Conservation (phyloP, 2,888 invertebrate genomes). For the Hypomecis punctinalis region DNA sequence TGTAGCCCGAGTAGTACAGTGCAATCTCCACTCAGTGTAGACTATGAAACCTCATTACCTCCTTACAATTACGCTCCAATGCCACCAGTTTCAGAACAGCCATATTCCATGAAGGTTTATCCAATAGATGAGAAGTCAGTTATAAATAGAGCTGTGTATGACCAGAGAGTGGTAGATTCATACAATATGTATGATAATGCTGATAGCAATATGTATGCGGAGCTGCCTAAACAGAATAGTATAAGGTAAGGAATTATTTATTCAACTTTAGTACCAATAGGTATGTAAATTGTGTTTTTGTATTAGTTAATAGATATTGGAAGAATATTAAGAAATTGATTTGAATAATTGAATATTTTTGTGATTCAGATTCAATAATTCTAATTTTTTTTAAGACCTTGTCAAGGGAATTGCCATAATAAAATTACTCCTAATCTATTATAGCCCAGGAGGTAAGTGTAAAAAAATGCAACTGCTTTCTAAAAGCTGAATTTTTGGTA, state of each 20-base stretch:
- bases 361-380: no score
- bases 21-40: constrained; percentile 68
- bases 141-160: constrained; percentile 64
- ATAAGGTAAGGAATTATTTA: constrained; percentile 63
- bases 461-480: no score
- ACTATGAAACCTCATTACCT: constrained; percentile 66
- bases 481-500: no score
- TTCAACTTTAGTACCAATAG: no score
- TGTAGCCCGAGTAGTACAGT: constrained; percentile 77
- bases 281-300: no score
- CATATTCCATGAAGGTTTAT: constrained; percentile 67
- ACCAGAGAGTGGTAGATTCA: constrained; percentile 62
- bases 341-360: no score
- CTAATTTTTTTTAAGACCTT: no score
- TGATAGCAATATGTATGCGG: constrained; percentile 65
- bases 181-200: constrained; percentile 69
- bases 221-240: constrained; percentile 69
- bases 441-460: no score
- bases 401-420: no score
- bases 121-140: constrained; percentile 73
- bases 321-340: no score
- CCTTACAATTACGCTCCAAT: constrained; percentile 54
- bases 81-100: constrained; percentile 55
- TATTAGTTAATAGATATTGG: no score
- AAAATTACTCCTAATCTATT: no score